phyloP scores from a whole-genome alignment of 2,113 vertebrate species.

The Cinclus cinclus region DNA sequence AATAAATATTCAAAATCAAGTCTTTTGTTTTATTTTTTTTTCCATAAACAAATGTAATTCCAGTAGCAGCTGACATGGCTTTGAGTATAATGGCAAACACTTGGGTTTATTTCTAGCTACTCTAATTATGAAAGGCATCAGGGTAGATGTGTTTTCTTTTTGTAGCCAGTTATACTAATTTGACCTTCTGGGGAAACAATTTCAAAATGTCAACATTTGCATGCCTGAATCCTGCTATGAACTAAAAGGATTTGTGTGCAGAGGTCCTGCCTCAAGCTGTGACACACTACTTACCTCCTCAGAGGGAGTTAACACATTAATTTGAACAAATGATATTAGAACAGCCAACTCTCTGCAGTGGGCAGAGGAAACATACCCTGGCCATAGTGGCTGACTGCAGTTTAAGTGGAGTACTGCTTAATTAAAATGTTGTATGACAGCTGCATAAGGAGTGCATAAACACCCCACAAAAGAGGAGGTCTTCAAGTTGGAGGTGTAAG shows the following conservation, averaged over 20 bases:
- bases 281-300: conserved; percentile 52
- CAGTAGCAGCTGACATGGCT: neutral
- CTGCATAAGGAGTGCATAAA: conserved; percentile 55
- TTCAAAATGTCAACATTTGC: conserved; percentile 65
- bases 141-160: conserved; percentile 34
- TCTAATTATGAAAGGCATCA: conserved; percentile 24
- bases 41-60: neutral
- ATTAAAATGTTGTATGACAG: conserved; percentile 28
- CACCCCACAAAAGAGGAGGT: conserved; percentile 10
- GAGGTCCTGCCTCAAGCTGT: conserved; percentile 48
- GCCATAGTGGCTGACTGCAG: conserved; percentile 27
- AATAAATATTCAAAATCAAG: neutral
- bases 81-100: neutral
- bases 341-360: conserved; percentile 36
- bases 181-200: conserved; percentile 56
- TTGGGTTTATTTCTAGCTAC: neutral
- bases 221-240: conserved; percentile 48
- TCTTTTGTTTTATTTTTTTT: neutral
- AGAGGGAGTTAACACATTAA: conserved; percentile 68
- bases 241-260: conserved; percentile 26
- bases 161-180: conserved; percentile 50
- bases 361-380: conserved; percentile 53
- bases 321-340: conserved; percentile 68
- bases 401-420: conserved; percentile 34
- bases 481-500: neutral